These are phyloP conservation scores for Ariolimax columbianus DNA, from an alignment of 2,888 invertebrate species.

Conservation along the genomic window DNA sequence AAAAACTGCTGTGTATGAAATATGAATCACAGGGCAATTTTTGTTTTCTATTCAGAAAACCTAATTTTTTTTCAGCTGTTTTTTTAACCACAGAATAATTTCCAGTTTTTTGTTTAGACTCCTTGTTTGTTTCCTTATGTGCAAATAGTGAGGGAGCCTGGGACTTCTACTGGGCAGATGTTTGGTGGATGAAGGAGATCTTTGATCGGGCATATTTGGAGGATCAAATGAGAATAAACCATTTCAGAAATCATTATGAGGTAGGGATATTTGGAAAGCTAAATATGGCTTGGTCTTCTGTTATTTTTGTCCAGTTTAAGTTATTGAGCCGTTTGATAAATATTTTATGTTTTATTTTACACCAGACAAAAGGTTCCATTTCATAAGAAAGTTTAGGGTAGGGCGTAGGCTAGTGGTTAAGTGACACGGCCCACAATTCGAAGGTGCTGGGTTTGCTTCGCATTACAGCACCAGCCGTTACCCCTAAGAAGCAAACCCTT, in stretches of 20 bases:
- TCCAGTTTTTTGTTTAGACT: neutral
- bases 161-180: conserved; percentile 83
- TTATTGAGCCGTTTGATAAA: neutral
- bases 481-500: too few species aligned
- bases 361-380: too few species aligned
- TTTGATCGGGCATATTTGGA: conserved; percentile 79
- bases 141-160: conserved; percentile 76
- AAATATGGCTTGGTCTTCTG: neutral
- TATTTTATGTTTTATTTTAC: too few species aligned
- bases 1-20: conserved; percentile 38
- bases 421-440: too few species aligned
- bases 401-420: too few species aligned
- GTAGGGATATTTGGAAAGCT: conserved; percentile 57
- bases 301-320: neutral
- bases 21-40: neutral
- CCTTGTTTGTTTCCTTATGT: neutral
- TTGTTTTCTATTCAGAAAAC: too few species aligned
- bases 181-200: conserved; percentile 81
- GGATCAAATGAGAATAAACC: conserved; percentile 82
- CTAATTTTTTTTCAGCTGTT: neutral
- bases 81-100: neutral
- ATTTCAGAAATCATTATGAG: conserved; percentile 83
- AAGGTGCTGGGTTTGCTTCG: too few species aligned
- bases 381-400: too few species aligned
- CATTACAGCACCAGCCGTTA: too few species aligned